Percentiles rank a stretch among this genome's conserved stretches.
Conservation (phyloP, 2,888 invertebrate genomes). For the Mesopsocus fuscifrons region DNA sequence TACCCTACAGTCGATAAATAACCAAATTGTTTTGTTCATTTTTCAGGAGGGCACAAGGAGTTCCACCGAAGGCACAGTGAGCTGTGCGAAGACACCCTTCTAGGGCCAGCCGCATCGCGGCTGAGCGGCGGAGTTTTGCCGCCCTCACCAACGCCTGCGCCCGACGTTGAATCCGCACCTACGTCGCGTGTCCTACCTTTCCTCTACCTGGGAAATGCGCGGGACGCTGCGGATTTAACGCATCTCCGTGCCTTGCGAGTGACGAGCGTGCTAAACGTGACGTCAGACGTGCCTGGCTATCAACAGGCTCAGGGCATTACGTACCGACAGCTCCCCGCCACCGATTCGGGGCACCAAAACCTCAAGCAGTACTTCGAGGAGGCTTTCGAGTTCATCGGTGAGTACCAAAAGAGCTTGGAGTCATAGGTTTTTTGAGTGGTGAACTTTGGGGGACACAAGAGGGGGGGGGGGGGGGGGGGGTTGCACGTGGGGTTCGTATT, state of each 20-base stretch:
- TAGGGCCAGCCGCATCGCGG: constrained; percentile 24
- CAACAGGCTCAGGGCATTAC: constrained; percentile 43
- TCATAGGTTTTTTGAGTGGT: too few species aligned
- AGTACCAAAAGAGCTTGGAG: too few species aligned
- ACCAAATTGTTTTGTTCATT: constrained; percentile 14
- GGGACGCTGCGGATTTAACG: constrained; percentile 53
- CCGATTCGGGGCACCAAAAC: constrained; percentile 69
- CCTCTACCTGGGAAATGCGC: constrained; percentile 63
- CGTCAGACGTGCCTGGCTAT: constrained; percentile 31
- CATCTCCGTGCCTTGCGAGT: constrained; percentile 44
- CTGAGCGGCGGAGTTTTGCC: too few species aligned
- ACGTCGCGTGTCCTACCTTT: constrained; percentile 62
- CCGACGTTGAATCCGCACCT: constrained; percentile 27
- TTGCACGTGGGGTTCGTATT: too few species aligned
- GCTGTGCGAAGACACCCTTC: constrained; percentile 48
- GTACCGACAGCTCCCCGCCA: constrained; percentile 62
- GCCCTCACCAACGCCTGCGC: constrained; percentile 15
- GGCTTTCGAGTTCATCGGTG: constrained; percentile 71
- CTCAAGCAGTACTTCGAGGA: constrained; percentile 76
- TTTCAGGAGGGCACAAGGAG: constrained; percentile 48
- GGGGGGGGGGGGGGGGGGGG: too few species aligned
- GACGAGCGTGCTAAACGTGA: constrained; percentile 63
- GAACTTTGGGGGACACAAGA: too few species aligned
- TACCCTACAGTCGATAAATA: neutral
- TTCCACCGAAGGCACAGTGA: constrained; percentile 49